A percentile compares a stretch with the other conserved stretches of the same genome.
These are phyloP conservation scores for Phyllotis vaccarum DNA, from an alignment of 2,797 vertebrate genomes.

Conservation along the genomic window DNA sequence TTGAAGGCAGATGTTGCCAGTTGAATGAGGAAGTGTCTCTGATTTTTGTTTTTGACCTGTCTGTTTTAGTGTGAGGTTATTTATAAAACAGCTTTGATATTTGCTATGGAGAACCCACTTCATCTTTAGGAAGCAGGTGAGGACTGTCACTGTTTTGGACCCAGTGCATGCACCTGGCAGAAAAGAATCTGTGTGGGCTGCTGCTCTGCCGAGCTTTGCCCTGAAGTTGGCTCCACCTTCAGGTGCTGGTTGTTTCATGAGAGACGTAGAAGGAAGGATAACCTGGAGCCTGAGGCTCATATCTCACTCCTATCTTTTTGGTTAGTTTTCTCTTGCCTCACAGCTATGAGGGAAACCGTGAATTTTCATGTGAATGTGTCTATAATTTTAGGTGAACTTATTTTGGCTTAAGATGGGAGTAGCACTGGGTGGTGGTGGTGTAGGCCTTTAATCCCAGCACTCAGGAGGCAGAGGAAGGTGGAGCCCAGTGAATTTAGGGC, in stretches of 20 bases:
- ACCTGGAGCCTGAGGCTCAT: background rate
- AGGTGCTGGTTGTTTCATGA: background rate
- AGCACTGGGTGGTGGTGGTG: background rate
- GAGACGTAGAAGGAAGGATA: background rate
- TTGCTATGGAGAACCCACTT: background rate
- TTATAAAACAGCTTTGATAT: constrained; percentile 78
- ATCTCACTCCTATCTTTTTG: background rate
- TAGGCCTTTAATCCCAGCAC: background rate
- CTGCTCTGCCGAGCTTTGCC: background rate
- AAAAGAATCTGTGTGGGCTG: background rate
- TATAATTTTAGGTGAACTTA: background rate
- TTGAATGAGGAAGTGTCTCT: constrained; percentile 45
- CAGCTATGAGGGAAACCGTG: background rate
- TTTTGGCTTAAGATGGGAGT: background rate
- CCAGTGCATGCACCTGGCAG: background rate
- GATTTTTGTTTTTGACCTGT: constrained; percentile 67
- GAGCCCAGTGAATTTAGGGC: too few species aligned
- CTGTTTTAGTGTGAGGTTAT: constrained; percentile 47
- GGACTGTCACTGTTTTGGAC: accelerated
- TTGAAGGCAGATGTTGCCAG: constrained; percentile 82
- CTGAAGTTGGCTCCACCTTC: background rate
- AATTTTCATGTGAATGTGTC: background rate
- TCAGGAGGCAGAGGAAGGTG: too few species aligned
- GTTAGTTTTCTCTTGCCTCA: background rate
- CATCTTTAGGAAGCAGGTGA: background rate